phyloP scores from a whole-genome alignment of 2,797 vertebrate genomes.

The Malacoctenus gilli region DNA sequence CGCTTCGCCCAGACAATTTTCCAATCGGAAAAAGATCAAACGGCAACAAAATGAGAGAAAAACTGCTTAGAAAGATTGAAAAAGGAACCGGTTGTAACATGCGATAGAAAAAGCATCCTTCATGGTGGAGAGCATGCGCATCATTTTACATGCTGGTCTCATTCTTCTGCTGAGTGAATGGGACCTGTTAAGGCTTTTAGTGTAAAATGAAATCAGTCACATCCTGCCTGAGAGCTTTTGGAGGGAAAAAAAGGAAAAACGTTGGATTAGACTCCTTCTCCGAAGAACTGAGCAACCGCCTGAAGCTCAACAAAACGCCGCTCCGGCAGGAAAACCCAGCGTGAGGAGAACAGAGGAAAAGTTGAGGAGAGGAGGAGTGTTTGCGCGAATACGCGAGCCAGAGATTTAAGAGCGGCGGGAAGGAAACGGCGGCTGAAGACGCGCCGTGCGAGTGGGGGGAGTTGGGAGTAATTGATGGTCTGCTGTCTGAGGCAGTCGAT shows the following conservation, averaged over 20 bases:
- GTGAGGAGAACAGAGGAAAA: constrained; percentile 35
- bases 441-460: constrained; percentile 21
- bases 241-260: no score
- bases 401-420: constrained; percentile 22
- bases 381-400: neutral
- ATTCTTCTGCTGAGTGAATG: constrained; percentile 52
- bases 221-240: constrained; percentile 61
- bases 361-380: constrained; percentile 1
- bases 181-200: constrained; percentile 59
- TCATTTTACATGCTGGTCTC: constrained; percentile 46
- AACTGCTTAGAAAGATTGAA: constrained; percentile 6
- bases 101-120: constrained; percentile 8
- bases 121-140: constrained; percentile 32
- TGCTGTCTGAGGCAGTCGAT: constrained; percentile 48
- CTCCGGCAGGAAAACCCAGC: constrained; percentile 29
- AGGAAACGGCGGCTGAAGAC: constrained; percentile 31
- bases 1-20: no score
- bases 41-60: neutral
- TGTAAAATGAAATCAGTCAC: constrained; percentile 67
- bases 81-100: neutral
- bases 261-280: constrained; percentile 59
- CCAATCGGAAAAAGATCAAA: constrained; percentile 62
- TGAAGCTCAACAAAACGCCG: constrained; percentile 54
- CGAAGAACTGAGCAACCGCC: constrained; percentile 57
- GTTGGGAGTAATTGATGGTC: constrained; percentile 56